Evolutionary conservation across 1,140 invertebrate species (phyloP).

Genomic region (Chrysoperla carnea): DNA sequence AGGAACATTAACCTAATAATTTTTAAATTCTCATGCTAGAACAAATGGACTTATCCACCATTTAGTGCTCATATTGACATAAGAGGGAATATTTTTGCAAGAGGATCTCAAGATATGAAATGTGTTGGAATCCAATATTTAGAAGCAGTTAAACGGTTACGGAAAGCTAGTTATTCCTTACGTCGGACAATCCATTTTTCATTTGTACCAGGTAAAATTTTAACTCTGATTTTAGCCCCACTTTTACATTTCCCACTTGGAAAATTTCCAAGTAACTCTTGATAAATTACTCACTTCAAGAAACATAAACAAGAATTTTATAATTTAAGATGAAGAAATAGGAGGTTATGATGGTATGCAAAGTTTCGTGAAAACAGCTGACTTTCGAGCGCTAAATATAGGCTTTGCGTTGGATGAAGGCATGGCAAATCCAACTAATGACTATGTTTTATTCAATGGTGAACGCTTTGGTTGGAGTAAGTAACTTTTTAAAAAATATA

Average conservation of each 20-base stretch:
- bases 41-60: constrained; percentile 44
- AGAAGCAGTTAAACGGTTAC: constrained; percentile 52
- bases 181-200: constrained; percentile 55
- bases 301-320: background rate
- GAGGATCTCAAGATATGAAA: constrained; percentile 74
- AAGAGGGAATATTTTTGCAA: constrained; percentile 58
- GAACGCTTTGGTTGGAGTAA: constrained; percentile 57
- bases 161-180: constrained; percentile 29
- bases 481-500: constrained; percentile 9
- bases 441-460: constrained; percentile 54
- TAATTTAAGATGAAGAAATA: constrained; percentile 71
- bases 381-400: constrained; percentile 69
- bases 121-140: constrained; percentile 60
- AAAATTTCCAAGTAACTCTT: no score
- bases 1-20: no score
- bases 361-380: constrained; percentile 53
- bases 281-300: no score
- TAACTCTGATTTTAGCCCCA: no score
- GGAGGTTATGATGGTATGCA: constrained; percentile 74
- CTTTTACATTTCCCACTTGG: no score
- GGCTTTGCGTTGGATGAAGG: constrained; percentile 87
- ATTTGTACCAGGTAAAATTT: constrained; percentile 57
- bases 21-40: constrained; percentile 14
- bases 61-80: constrained; percentile 56
- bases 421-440: constrained; percentile 40